Base-by-base conservation (phyloP, 2,888 invertebrate species). In the Suillia variegata region DNA sequence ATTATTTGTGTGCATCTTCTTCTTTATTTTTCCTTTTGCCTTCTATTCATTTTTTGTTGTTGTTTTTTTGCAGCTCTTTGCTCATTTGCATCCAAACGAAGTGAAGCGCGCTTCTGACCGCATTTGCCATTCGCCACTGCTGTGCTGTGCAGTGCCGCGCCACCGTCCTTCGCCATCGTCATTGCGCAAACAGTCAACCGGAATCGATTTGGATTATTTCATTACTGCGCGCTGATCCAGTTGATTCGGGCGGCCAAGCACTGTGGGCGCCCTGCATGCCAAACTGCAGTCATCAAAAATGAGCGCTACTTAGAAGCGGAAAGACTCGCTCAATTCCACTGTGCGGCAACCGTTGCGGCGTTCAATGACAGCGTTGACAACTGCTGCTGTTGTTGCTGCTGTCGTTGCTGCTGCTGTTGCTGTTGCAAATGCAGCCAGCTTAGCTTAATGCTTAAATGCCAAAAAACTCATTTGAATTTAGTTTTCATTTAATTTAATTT, bases 401-500 rank as follows among this genome's bases (percentile, higher is more conserved):
- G n/a, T n/a, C n/a, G n/a, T n/a, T n/a, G n/a, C n/a, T n/a, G n/a
- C n/a, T n/a, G n/a, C n/a, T n/a, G n/a, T n/a, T n/a, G n/a, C n/a
- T n/a, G n/a, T n/a, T n/a, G n/a, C n/a, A 38, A 38, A 38, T 38
- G 38, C 38, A 38, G n/a, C 38, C n/a, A n/a, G n/a, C n/a, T 38
- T 13, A 38, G 38, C 38, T n/a, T n/a, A 38, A 13, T 13, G 38
- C 38, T 38, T 10, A 13, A 70, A 66, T 74, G 67, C 66, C 64
- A 70, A 63, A 70, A 63, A 76, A 69, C 72, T 72, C 72, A 72
- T 72, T 72, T 72, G 72, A 72, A 72, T 72, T 72, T 72, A 76
- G 72, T 76, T 72, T 72, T 74, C 72, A 74, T 72, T 72, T 72
- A 72, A 72, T 72, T 72, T 76, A 76, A 72, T 72, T 72, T 72